phyloP scores from a whole-genome alignment of 2,888 invertebrate species.

The Neoitamus cyanurus region DNA sequence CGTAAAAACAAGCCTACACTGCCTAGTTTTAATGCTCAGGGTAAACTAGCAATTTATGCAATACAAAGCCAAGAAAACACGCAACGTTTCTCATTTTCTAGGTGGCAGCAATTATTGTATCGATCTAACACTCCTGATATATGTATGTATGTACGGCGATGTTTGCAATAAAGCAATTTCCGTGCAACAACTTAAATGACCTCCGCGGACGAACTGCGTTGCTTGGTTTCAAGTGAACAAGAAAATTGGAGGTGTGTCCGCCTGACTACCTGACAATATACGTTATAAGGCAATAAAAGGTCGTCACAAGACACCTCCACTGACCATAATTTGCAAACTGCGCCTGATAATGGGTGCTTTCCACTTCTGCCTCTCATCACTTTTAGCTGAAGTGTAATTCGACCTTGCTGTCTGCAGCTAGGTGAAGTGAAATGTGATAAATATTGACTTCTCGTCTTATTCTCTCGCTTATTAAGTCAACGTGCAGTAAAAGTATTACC shows the following conservation, averaged over 20 bases:
- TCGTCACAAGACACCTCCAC: not conserved
- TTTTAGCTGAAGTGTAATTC: not conserved
- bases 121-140: no score
- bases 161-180: not conserved
- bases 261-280: not conserved
- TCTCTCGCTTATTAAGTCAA: not conserved
- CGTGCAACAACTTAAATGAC: not conserved
- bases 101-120: not conserved
- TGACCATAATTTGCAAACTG: not conserved
- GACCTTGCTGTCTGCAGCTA: not conserved
- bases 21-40: not conserved
- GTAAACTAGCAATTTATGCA: not conserved
- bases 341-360: not conserved
- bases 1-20: not conserved
- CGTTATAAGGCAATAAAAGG: not conserved
- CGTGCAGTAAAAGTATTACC: not conserved
- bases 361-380: not conserved
- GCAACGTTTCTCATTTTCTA: not conserved
- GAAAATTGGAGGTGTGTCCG: not conserved
- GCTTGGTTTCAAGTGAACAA: not conserved
- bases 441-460: not conserved
- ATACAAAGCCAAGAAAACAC: not conserved
- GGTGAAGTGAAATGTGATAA: not conserved
- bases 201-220: not conserved
- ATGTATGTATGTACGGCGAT: no score